These are phyloP conservation scores for Chironomus tentans DNA, from an alignment of 2,888 invertebrate genomes.

Conservation along the genomic window DNA sequence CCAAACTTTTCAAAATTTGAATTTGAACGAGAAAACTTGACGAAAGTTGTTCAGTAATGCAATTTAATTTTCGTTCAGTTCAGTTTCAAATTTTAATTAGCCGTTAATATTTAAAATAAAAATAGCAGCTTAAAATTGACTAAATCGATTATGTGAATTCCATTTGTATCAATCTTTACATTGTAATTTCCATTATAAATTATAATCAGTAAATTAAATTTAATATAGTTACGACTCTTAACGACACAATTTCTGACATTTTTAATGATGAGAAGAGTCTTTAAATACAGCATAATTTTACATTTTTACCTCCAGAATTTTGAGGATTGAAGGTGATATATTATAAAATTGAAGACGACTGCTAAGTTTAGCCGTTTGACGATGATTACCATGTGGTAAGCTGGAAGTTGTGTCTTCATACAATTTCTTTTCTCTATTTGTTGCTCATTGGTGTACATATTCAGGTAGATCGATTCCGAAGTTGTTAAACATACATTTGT, in stretches of 20 bases:
- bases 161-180: slow-evolving; percentile 30
- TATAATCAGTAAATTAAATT: slow-evolving; percentile 40
- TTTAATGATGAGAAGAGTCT: slow-evolving; percentile 39
- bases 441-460: slow-evolving; percentile 74
- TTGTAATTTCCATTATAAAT: slow-evolving; percentile 39
- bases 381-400: slow-evolving; percentile 53
- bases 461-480: slow-evolving; percentile 67
- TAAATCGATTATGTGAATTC: too few relatives aligned
- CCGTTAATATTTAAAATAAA: slow-evolving; percentile 38
- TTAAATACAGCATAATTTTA: slow-evolving; percentile 40
- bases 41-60: too few relatives aligned
- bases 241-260: slow-evolving; percentile 3
- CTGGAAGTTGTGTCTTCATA: slow-evolving; percentile 64
- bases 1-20: slow-evolving; percentile 2
- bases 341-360: slow-evolving; percentile 56
- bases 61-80: too few relatives aligned
- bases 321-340: not conserved
- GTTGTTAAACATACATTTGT: slow-evolving; percentile 75
- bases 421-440: slow-evolving; percentile 48
- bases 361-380: slow-evolving; percentile 56
- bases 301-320: slow-evolving; percentile 32
- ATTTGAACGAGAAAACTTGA: too few relatives aligned
- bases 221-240: slow-evolving; percentile 29
- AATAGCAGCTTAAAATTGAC: too few relatives aligned
- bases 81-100: too few relatives aligned